Conservation (phyloP, 2,113 vertebrate genomes). For the Plestiodon gilberti region DNA sequence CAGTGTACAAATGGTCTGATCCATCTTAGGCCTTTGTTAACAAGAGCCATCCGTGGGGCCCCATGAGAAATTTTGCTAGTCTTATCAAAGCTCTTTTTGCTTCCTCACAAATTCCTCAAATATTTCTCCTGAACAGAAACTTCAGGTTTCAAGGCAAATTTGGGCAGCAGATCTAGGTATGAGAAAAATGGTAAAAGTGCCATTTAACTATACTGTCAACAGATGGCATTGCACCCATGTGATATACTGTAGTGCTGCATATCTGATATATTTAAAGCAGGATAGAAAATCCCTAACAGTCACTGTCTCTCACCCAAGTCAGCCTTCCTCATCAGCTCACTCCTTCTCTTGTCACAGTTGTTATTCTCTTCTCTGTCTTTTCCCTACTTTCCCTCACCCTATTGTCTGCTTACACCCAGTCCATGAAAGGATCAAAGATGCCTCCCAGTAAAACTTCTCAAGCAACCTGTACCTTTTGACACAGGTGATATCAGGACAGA, state of each 20-base stretch:
- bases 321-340: background rate
- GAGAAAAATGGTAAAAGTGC: background rate
- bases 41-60: too few relatives aligned
- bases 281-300: background rate
- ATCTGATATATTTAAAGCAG: background rate
- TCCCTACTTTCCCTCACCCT: background rate
- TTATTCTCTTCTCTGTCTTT: background rate
- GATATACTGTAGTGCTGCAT: background rate
- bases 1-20: too few relatives aligned
- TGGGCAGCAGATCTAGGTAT: background rate
- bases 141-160: background rate
- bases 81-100: background rate
- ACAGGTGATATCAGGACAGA: background rate
- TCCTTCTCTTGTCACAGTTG: background rate
- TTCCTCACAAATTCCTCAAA: background rate
- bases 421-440: background rate
- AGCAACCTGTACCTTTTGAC: background rate
- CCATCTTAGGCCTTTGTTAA: background rate
- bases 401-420: background rate
- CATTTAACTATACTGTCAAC: background rate
- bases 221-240: background rate
- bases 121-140: background rate
- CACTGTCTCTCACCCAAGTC: background rate
- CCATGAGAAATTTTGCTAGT: background rate
- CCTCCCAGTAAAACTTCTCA: background rate